Base-by-base conservation (phyloP, 2,113 vertebrate species). In the Lota lota region DNA sequence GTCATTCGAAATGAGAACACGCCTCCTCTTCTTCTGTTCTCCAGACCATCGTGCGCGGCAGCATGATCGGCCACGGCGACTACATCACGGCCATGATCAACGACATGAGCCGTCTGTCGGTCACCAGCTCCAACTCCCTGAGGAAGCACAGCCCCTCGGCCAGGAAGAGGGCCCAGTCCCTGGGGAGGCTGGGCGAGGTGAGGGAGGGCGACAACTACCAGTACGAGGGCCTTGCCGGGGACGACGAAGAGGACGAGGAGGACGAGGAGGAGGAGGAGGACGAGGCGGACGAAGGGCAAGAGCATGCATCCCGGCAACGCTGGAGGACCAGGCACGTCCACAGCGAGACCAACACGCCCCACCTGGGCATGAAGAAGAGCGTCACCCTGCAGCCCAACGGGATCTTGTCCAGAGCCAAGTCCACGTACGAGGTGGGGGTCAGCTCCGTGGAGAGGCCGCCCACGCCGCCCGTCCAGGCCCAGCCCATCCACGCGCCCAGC, bases 41-140 rank as follows among this genome's bases (percentile, higher is more conserved):
- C 1, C 91, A 99, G 97, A 98, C 95, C 0, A 96, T 99, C 69
- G 97, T 99, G 64, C 92, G 97, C 18, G 97, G 96, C 85, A 99
- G 94, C 87, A 94, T 95, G 0, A 89, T 95, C 54, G 95, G 95
- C 70, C 91, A 92, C 1, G 97, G 97, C 10, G 95, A 95, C 74
- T 97, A 98, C 76, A 98, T 99, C 83, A 91, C 94, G 0, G 97
- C 95, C 76, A 89, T 98, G 86, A 93, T 99, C 85, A 94, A 90
- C 0, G 97, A 99, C 65, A 96, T 99, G 91, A 96, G 93, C 90
- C 97, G 96, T 47, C 89, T 99, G 66, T 98, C 97, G 0, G 95
- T 95, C 87, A 98, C 93, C 90, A 98, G 97, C 61, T 99, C 97
- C 0, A 99, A 99, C 82, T 99, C 97, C 22, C 77, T 99, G 65